A percentile compares a stretch with the other conserved stretches of the same genome.
phyloP scores from a whole-genome alignment of 2,113 vertebrate species.

The Hucho hucho region DNA sequence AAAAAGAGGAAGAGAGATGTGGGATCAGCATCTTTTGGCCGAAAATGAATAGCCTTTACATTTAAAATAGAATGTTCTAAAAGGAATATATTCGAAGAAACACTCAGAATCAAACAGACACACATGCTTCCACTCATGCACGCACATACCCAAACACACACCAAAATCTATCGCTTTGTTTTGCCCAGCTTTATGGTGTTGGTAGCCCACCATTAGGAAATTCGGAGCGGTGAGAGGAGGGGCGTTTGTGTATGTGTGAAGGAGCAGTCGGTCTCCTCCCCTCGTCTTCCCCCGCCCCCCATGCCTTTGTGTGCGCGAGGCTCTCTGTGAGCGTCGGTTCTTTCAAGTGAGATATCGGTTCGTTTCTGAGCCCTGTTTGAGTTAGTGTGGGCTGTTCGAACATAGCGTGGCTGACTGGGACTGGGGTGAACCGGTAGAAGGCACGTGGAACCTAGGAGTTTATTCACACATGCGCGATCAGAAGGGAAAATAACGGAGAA shows the following conservation, averaged over 20 bases:
- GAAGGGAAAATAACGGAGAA: background rate
- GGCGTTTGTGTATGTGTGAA: background rate
- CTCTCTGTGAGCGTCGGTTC: background rate
- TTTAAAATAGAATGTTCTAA: background rate
- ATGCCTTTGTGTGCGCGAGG: slow-evolving; percentile 2
- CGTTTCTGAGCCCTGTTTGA: background rate
- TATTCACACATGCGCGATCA: background rate
- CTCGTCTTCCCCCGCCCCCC: background rate
- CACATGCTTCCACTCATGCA: slow-evolving; percentile 5
- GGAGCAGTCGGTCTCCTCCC: background rate
- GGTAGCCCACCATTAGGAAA: no score
- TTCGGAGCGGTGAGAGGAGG: background rate
- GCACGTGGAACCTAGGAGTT: background rate
- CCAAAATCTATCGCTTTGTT: background rate
- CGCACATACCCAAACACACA: background rate
- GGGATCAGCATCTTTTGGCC: background rate
- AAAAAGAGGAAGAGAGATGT: no score
- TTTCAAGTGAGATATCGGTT: background rate
- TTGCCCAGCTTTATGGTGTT: no score
- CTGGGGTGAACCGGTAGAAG: background rate
- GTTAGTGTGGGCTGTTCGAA: background rate
- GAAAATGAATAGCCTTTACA: background rate
- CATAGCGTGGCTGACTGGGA: no score
- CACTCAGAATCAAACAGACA: background rate
- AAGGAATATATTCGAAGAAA: background rate